Evolutionary conservation across 1,140 invertebrate genomes (phyloP), one percentile per base, ranked within the genome.

Genomic region (Littorina saxatilis): DNA sequence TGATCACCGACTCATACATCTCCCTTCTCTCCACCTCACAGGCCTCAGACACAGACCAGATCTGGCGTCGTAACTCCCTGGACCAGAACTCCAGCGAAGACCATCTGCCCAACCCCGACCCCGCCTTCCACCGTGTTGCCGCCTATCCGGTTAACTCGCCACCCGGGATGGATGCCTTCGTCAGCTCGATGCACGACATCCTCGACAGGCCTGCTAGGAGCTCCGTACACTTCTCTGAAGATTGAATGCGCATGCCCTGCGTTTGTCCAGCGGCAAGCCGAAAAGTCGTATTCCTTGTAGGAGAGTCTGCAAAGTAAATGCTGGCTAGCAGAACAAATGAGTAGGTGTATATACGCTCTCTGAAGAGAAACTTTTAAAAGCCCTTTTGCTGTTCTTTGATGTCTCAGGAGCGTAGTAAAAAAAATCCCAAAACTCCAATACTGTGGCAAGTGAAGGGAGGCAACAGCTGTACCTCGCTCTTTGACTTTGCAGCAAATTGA

Each of bases 1-100:
- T 32, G 66, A 1, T 74, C 20, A 3, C 9, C 50, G 20, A 77
- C 13, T 77, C 1, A 23, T 27, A 20, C 15, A 13, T n/a, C 47
- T 5, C 3, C n/a, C 17, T 77, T 9, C 11, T 55, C 47, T 17
- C 27, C 47, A 23, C 7, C 61, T 74, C 23, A 7, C 61, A 80
- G 32, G 50, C 52, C 68, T 72, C 50, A 43, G 79, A 81, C 50
- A 73, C 66, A 9, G 70, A 74, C 20, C 61, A 39, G 35, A 81
- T 73, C n/a, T 81, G 79, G 79, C 47, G 68, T 27, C 47, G 66
- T 9, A 7, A 20, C 5, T 80, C 63, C 1, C 13, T 72, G 27
- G 40, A 7, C 2, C 61, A 80, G 0, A 47, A 68, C 20, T 9
- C 58, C 35, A 32, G 27, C 43, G 37, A 32, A 11, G 29, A 73